Evolutionary conservation across 2,888 invertebrate species (phyloP), one percentile per base, ranked within the genome.

Genomic region (Euplagia quadripunctaria): DNA sequence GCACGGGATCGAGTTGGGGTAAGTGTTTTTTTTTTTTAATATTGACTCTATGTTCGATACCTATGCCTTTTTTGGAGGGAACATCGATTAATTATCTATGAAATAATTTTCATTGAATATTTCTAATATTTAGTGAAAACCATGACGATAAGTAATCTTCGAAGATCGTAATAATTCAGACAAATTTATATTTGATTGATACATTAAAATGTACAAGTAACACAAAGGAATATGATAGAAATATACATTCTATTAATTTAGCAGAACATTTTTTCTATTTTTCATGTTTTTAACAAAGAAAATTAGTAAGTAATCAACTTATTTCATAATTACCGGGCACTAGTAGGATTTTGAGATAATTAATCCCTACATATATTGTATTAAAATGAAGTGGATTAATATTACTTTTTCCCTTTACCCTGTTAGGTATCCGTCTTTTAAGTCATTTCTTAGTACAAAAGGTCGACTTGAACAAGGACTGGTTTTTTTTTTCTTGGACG

Each of bases 1-100:
- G 99, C 87, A 99, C 98, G 80, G 99, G 98, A 87, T 96, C 97
- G 90, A 99, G 98, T 96, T 99, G 99, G 99, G 98, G 99, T 99
- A 93, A 98, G 98, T 98, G 2, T 71, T 78, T 80, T 64, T 68
- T 78, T 73, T 74, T 73, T 68, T 63, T 71, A 74, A 58, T 46
- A 20, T 49, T 4, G 42, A 42, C 58, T 74, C 51, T 49, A 71
- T 68, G 63, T 43, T 63, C 41, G 69, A 52, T 64, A 65, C 71
- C 68, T 76, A 81, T 72, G 73, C 70, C 55, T 67, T 88, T 91
- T 43, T 92, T 89, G 90, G 91, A 89, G 93, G 93, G 92, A 93
- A 91, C 88, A 84, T 80, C 76, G 63, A 81, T 78, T 74, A 67
- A 17, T 31, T 61, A 4, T 55, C 43, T 61, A 43, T 69, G 73